These are phyloP conservation scores for Taenioides sp. DNA, from an alignment of 2,797 vertebrate genomes.

Conservation along the genomic window DNA sequence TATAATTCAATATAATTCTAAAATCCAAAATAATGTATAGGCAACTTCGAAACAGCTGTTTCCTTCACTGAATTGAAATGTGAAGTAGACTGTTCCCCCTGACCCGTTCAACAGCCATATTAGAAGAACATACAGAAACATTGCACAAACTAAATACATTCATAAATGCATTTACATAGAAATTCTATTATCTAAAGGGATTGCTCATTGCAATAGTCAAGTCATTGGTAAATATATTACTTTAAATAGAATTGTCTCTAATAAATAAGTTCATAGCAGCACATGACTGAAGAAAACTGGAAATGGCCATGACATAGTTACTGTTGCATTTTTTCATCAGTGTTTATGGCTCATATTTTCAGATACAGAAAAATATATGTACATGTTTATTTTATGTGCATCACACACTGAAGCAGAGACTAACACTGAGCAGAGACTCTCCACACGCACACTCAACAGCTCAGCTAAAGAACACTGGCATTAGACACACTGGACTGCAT, in stretches of 20 bases:
- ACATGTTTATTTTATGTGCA: neutral
- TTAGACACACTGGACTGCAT: neutral
- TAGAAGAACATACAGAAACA: neutral
- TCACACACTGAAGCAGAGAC: neutral
- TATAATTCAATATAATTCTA: neutral
- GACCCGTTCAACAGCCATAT: neutral
- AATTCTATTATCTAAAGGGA: conserved; percentile 19
- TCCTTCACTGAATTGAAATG: neutral
- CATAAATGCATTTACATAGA: conserved; percentile 1
- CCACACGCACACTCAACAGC: neutral
- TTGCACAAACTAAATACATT: neutral
- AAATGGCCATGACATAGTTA: neutral
- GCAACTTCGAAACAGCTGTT: neutral
- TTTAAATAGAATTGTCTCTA: neutral
- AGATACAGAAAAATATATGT: conserved; percentile 7
- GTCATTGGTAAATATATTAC: conserved; percentile 8
- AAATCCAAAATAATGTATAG: neutral
- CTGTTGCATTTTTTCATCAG: neutral
- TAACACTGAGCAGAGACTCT: neutral
- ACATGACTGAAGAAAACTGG: neutral
- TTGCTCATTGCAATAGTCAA: conserved; percentile 47
- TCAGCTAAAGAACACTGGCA: neutral
- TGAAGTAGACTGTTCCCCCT: neutral
- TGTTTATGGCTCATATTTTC: neutral
- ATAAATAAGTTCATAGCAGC: conserved; percentile 6